Conservation (phyloP, 2,888 invertebrate species). For the Torymus texanus region DNA sequence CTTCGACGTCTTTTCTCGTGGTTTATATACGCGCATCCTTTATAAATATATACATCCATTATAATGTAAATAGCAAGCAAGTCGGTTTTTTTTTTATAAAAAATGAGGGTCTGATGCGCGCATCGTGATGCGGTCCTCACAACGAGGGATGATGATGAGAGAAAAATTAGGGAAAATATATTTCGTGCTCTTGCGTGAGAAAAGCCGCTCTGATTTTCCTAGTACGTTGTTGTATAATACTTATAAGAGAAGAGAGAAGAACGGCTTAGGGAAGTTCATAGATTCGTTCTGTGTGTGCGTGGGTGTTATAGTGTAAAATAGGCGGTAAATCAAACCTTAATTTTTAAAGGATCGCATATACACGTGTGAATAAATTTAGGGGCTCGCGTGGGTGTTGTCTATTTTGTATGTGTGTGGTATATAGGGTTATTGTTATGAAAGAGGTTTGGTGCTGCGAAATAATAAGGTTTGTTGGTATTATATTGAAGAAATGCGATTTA, state of each 20-base stretch:
- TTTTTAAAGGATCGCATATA: constrained; percentile 14
- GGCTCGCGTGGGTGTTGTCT: too few species aligned
- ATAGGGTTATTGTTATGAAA: too few species aligned
- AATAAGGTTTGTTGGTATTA: too few species aligned
- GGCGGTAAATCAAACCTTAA: constrained; percentile 17
- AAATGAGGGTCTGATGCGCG: constrained; percentile 22
- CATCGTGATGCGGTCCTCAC: not conserved
- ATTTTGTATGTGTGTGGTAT: too few species aligned
- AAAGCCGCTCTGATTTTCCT: constrained; percentile 6
- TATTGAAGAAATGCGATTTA: too few species aligned
- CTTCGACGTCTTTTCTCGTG: not conserved
- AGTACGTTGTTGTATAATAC: too few species aligned
- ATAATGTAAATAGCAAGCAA: too few species aligned
- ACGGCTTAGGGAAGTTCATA: not conserved
- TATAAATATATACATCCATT: too few species aligned
- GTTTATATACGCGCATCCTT: too few species aligned
- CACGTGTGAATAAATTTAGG: constrained; percentile 16
- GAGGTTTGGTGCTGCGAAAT: too few species aligned
- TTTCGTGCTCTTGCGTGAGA: constrained; percentile 25
- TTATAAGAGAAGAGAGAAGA: not conserved
- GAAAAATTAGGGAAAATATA: constrained; percentile 35
- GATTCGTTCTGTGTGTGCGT: not conserved
- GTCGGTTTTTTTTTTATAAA: constrained; percentile 5
- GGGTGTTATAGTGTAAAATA: constrained; percentile 7
- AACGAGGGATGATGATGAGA: not conserved